Evolutionary conservation across 2,113 vertebrate genomes (phyloP).

Genomic region (Cinclus cinclus): DNA sequence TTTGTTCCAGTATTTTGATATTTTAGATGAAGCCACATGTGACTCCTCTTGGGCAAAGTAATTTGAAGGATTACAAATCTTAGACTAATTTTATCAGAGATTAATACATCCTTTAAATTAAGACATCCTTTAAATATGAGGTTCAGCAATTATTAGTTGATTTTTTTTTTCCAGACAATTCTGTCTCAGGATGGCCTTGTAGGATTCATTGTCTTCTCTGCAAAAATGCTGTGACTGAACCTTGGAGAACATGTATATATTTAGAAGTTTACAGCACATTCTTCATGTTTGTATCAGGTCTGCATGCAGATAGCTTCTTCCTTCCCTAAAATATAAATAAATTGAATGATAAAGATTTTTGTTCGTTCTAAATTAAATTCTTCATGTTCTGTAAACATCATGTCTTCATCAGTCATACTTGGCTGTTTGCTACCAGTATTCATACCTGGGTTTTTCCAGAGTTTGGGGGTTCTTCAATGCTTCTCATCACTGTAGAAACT

Average conservation of each 20-base stretch:
- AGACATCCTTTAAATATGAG: conserved; percentile 58
- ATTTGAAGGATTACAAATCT: background rate
- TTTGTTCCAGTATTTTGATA: background rate
- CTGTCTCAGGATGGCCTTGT: background rate
- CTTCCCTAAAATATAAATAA: background rate
- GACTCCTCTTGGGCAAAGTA: background rate
- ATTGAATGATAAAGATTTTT: background rate
- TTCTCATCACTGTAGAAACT: background rate
- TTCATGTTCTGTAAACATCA: background rate
- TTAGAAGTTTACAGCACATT: background rate
- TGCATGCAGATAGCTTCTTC: background rate
- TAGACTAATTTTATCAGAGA: background rate
- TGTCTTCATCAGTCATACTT: background rate
- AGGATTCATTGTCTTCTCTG: background rate
- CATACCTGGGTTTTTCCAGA: fast-evolving
- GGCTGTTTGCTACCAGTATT: background rate
- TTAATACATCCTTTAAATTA: too few relatives aligned
- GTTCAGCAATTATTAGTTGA: conserved; percentile 34
- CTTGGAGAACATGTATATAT: background rate
- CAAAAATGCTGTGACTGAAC: background rate
- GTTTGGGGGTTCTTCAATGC: background rate
- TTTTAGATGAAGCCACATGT: conserved; percentile 6
- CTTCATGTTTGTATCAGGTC: background rate
- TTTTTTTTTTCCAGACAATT: background rate
- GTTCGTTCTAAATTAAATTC: background rate